Conservation (phyloP, 2,113 vertebrate genomes). For the cattle (Bos taurus) region DNA sequence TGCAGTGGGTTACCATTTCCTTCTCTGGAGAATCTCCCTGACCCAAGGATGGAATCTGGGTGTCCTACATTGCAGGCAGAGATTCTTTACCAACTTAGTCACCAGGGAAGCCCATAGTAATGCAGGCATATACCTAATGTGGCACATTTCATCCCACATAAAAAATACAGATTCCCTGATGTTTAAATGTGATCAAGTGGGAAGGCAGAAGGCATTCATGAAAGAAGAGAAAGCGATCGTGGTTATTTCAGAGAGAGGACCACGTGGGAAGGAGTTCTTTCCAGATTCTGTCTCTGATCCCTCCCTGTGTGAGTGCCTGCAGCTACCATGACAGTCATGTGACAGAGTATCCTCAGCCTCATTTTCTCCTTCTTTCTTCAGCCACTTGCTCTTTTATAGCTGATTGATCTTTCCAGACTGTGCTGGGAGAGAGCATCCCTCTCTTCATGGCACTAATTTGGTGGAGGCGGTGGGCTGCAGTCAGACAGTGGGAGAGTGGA, state of each 20-base stretch:
- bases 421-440: neutral
- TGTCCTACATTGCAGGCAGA: neutral
- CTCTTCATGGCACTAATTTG: conserved; percentile 1
- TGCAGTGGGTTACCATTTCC: neutral
- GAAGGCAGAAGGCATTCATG: neutral
- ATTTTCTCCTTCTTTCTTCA: neutral
- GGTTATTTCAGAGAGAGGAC: neutral
- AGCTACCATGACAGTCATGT: neutral
- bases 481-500: neutral
- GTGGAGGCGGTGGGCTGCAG: neutral
- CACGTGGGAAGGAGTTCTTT: neutral
- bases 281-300: neutral
- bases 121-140: neutral
- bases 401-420: neutral
- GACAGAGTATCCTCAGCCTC: neutral
- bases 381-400: neutral
- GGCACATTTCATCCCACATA: neutral
- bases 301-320: neutral
- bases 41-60: neutral
- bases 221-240: neutral
- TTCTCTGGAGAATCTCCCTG: neutral
- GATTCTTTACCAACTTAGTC: neutral
- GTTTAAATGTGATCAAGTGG: neutral
- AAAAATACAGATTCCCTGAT: neutral
- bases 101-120: neutral